phyloP scores from a whole-genome alignment of 2,797 vertebrate genomes.

The Ptychobarbus kaznakovi region DNA sequence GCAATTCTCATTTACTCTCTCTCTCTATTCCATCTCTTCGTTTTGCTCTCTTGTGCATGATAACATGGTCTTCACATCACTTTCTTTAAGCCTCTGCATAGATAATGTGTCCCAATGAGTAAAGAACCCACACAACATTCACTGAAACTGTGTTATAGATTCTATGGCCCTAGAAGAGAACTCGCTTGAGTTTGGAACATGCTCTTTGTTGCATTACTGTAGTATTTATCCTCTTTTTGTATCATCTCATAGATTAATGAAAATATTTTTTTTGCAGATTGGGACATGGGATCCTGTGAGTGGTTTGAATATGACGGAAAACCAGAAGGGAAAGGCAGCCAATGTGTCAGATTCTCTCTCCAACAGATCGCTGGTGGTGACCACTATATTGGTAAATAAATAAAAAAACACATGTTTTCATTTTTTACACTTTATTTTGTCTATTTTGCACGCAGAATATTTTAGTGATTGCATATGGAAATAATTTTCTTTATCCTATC shows the following conservation, averaged over 20 bases:
- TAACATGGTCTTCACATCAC: constrained; percentile 2
- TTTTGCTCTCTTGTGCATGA: constrained; percentile 15
- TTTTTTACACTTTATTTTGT: constrained; percentile 53
- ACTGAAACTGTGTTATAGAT: not conserved
- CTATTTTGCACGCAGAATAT: not conserved
- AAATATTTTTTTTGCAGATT: constrained; percentile 78
- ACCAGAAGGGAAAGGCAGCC: constrained; percentile 91
- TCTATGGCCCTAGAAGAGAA: not conserved
- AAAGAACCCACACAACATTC: constrained; percentile 9
- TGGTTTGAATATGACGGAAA: constrained; percentile 97
- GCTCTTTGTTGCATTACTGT: not conserved
- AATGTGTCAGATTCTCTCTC: constrained; percentile 96
- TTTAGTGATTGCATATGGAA: not conserved
- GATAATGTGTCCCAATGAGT: not conserved
- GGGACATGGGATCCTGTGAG: constrained; percentile 96
- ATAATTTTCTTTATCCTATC: not conserved
- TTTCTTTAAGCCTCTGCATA: not conserved
- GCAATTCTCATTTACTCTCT: constrained; percentile 16
- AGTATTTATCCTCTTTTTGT: not conserved
- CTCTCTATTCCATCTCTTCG: not conserved
- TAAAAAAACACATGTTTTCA: constrained; percentile 48
- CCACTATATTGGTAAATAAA: constrained; percentile 96
- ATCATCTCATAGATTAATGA: not conserved
- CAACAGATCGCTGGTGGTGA: constrained; percentile 93
- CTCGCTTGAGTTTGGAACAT: not conserved